phyloP scores from a whole-genome alignment of 2,888 invertebrate species.

The Thysanoteuthis rhombus region DNA sequence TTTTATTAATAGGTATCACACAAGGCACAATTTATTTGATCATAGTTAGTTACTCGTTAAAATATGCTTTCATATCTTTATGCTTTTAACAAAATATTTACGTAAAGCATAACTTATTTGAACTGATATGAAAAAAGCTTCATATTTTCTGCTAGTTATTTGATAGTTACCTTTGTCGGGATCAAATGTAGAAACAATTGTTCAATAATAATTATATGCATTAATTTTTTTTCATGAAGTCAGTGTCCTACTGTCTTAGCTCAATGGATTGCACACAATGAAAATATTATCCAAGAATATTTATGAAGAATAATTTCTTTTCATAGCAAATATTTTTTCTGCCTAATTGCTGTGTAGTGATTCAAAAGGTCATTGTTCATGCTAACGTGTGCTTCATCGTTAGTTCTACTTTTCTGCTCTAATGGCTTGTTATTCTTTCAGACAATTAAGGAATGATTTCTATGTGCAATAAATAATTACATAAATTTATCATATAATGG shows the following conservation, averaged over 20 bases:
- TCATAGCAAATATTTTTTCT: not conserved
- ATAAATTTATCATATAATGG: not conserved
- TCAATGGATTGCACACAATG: not conserved
- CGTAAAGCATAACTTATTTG: no score
- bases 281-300: slow-evolving; percentile 1
- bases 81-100: no score
- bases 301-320: not conserved
- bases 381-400: no score
- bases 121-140: no score
- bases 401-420: not conserved
- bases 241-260: not conserved
- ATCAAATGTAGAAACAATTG: no score
- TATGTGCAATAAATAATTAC: not conserved
- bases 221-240: not conserved
- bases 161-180: no score
- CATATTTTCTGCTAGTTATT: no score
- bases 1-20: not conserved
- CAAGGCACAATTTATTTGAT: not conserved
- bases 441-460: not conserved
- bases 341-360: not conserved
- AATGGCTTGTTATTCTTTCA: not conserved
- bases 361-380: no score
- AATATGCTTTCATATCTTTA: not conserved
- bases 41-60: not conserved
- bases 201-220: no score